These are phyloP conservation scores for Sander vitreus DNA, from an alignment of 2,113 vertebrate genomes.

Conservation along the genomic window DNA sequence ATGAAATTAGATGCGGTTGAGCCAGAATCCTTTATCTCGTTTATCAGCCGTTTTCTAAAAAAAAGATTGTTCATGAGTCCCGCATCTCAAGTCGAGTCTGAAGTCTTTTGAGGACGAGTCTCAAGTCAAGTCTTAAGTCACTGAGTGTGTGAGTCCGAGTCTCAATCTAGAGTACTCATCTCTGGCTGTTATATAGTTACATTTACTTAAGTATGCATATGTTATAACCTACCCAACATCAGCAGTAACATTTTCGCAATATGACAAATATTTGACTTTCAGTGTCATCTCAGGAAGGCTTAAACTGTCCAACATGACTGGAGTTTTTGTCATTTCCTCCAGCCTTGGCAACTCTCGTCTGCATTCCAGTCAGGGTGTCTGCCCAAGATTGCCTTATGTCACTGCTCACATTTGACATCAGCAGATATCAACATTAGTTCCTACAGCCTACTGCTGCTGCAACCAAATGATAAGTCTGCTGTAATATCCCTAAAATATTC, in stretches of 20 bases:
- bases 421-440: slow-evolving; percentile 41
- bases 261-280: slow-evolving; percentile 13
- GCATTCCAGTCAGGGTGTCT: slow-evolving; percentile 28
- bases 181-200: not conserved
- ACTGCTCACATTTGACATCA: slow-evolving; percentile 42
- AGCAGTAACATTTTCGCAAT: slow-evolving; percentile 8
- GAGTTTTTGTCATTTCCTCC: slow-evolving; percentile 24
- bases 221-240: not conserved
- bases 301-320: slow-evolving; percentile 17
- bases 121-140: no score
- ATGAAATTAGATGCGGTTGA: no score
- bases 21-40: no score
- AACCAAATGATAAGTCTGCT: slow-evolving; percentile 17
- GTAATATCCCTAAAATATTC: slow-evolving; percentile 10
- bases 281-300: slow-evolving; percentile 2
- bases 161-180: no score
- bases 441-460: slow-evolving; percentile 33
- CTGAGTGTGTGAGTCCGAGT: no score
- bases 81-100: no score
- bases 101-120: no score
- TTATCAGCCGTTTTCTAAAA: no score
- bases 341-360: slow-evolving; percentile 1
- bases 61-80: no score
- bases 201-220: not conserved
- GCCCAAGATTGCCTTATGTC: slow-evolving; percentile 46